Evolutionary conservation across 1,140 invertebrate species (phyloP).

Genomic region (Phymastichus coffea): DNA sequence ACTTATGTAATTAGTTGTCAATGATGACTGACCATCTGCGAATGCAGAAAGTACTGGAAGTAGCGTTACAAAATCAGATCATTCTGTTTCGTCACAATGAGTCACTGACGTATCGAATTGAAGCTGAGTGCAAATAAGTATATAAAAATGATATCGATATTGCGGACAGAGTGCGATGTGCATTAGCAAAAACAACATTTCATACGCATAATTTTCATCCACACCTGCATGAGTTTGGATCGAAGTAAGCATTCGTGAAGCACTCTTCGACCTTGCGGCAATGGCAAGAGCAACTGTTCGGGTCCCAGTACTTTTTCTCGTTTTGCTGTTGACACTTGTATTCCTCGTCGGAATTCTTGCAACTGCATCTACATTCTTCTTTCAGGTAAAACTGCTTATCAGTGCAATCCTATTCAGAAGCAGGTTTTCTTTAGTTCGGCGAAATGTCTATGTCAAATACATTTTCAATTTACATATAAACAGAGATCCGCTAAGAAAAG

Average conservation of each 20-base stretch:
- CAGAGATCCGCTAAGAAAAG: constrained; percentile 9
- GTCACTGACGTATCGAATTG: too few species aligned
- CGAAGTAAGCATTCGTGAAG: constrained; percentile 61
- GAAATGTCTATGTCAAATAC: constrained; percentile 9
- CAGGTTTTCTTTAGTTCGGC: background rate
- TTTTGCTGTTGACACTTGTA: constrained; percentile 44
- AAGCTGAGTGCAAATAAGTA: too few species aligned
- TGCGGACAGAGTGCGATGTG: too few species aligned
- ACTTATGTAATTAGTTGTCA: too few species aligned
- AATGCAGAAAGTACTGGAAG: too few species aligned
- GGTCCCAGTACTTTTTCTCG: constrained; percentile 62
- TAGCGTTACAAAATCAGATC: too few species aligned
- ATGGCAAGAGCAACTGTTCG: constrained; percentile 60
- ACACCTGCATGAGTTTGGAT: constrained; percentile 63
- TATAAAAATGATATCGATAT: too few species aligned
- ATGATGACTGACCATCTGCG: too few species aligned
- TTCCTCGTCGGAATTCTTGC: constrained; percentile 52
- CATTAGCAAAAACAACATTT: background rate
- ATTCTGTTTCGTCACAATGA: too few species aligned
- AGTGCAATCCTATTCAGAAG: constrained; percentile 51
- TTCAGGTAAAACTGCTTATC: constrained; percentile 48
- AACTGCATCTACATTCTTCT: constrained; percentile 54
- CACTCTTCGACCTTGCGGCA: constrained; percentile 61
- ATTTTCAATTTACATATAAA: background rate
- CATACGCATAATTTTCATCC: constrained; percentile 25